Base-by-base conservation (phyloP, 2,888 invertebrate genomes). In the Hecatera dysodea region DNA sequence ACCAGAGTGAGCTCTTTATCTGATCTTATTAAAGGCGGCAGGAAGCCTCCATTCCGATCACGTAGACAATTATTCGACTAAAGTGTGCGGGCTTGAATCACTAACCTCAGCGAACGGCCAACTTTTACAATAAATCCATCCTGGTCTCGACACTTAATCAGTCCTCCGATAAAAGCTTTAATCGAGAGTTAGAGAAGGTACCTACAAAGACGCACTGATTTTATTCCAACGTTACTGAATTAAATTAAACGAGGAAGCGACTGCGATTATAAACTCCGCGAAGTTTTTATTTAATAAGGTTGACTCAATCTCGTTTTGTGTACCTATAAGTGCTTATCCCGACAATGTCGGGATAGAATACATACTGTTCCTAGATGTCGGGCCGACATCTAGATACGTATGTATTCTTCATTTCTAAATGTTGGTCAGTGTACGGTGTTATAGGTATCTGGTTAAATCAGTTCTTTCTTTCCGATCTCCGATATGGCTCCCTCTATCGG, bases 71-170 rank as follows among this genome's bases (percentile, higher is more conserved):
- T 95, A 95, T 96, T 94, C 95, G 93, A 93, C 93, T 94, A 93
- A 94, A 95, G 95, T 94, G 95, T 93, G 95, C 94, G 92, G 93
- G 93, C 93, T 94, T 93, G 94, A 95, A 95, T 95, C 95, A 95
- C 95, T 95, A 94, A 94, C 94, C 94, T 94, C 93, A 91, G 89
- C 88, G 94, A 94, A 95, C 93, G 94, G 90, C 93, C 91, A 95
- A 96, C 95, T 96, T 96, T 96, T 94, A 95, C 95, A 95, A 96
- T 96, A 95, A 96, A 95, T 95, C 95, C 94, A 94, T 95, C 94
- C 92, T 89, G 90, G 92, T 91, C 93, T 94, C 95, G 95, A 95
- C 95, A 96, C 95, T 95, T 96, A 96, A 95, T 95, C 95, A 95
- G 95, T 93, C 93, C 92, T 91, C 91, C 93, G 94, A 95, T 95